Conservation (phyloP, 1,140 invertebrate species). For the Adoxophyes honmai region DNA sequence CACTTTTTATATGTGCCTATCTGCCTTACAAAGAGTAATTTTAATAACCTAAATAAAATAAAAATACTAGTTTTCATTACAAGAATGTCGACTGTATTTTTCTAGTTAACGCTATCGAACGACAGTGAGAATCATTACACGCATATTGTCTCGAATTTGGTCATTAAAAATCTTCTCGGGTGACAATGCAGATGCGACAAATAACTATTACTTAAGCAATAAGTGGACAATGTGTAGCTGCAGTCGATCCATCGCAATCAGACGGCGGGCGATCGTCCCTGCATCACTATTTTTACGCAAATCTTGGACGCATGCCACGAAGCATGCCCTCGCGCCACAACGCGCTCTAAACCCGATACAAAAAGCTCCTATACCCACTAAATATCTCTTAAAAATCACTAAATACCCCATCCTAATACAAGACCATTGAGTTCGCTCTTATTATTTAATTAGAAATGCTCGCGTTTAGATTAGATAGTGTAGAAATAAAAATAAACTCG, state of each 20-base stretch:
- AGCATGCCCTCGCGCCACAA: conserved; percentile 52
- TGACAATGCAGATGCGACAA: too few species aligned
- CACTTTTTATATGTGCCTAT: too few species aligned
- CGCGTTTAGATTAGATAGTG: conserved; percentile 25
- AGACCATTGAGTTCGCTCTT: conserved; percentile 50
- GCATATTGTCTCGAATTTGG: too few species aligned
- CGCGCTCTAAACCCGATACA: conserved; percentile 54
- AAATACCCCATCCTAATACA: conserved; percentile 34
- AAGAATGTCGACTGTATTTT: too few species aligned
- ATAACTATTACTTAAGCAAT: too few species aligned
- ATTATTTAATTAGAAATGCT: conserved; percentile 41
- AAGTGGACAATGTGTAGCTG: conserved; percentile 24
- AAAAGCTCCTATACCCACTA: conserved; percentile 54
- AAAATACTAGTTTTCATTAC: too few species aligned
- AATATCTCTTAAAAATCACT: conserved; percentile 30
- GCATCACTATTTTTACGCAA: conserved; percentile 69
- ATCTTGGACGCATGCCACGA: conserved; percentile 64
- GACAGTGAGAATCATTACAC: too few species aligned
- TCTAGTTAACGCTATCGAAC: too few species aligned
- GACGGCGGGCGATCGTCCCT: conserved; percentile 60
- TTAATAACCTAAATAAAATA: too few species aligned
- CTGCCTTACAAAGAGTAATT: too few species aligned
- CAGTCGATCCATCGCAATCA: conserved; percentile 56
- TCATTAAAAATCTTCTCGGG: too few species aligned
- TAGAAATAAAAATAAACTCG: conserved; percentile 57